Base-by-base conservation (phyloP, 2,113 vertebrate genomes). In the Anser cygnoides region DNA sequence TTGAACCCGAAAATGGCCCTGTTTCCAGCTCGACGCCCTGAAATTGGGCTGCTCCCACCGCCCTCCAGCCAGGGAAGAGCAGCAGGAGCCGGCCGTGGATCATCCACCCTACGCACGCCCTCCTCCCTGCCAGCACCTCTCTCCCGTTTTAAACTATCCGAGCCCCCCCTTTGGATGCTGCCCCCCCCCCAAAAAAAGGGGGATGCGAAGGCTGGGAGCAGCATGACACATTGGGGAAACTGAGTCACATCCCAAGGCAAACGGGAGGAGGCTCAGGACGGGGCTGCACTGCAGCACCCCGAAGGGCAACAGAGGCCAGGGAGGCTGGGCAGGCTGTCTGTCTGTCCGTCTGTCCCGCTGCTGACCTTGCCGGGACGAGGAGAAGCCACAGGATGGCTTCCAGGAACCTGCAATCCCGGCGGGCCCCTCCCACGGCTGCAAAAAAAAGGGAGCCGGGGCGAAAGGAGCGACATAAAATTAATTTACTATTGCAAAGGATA, bases 1-100 rank as follows among this genome's bases (percentile, higher is more conserved):
- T 31, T 2, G 12, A 23, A 2, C 11, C 0, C 54, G 14, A 25
- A 25, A 57, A 12, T 0, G 0, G 44, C 19, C 84, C n/a, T 33
- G 12, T 26, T 84, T 17, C 63, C 33, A 18, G 23, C 5, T n/a
- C 26, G 6, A 15, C 3, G 52, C 25, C 13, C 25, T 18, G 72
- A 15, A 58, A 22, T 22, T 21, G 46, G 25, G 15, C 33, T 22
- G 49, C 65, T 65, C 66, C 70, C 15, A 16, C 13, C 7, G 35
- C n/a, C 55, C 73, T 2, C 16, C 3, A 0, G 57, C 73, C 39
- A 19, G 39, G 39, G 39, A 39, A 39, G 39, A 39, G 39, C 39
- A 39, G 39, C 39, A 2, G 11, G 58, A 20, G 37, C 9, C 0
- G 1, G 43, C 21, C 11, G 19, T 16, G 4, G 13, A 44, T 54